phyloP scores from a whole-genome alignment of 2,797 vertebrate genomes.

The Alosa sapidissima region DNA sequence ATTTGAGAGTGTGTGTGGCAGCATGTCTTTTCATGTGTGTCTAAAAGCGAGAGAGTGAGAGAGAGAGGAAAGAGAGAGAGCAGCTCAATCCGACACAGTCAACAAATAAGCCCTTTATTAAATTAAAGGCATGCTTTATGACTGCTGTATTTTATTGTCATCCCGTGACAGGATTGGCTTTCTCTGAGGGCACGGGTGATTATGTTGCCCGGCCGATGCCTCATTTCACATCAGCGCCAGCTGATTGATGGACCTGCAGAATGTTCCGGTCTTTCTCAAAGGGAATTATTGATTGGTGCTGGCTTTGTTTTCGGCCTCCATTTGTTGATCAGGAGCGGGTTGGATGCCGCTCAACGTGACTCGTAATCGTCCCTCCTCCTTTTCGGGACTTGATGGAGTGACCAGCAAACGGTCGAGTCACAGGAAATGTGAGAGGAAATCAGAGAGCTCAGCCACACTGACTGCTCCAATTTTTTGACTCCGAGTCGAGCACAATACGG shows the following conservation, averaged over 20 bases:
- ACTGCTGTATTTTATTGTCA: slow-evolving; percentile 49
- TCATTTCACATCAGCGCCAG: slow-evolving; percentile 32
- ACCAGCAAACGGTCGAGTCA: slow-evolving; percentile 51
- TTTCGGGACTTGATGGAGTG: slow-evolving; percentile 59
- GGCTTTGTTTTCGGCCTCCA: slow-evolving; percentile 71
- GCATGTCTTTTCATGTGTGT: slow-evolving; percentile 50
- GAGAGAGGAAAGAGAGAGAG: slow-evolving; percentile 54
- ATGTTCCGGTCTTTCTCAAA: slow-evolving; percentile 71
- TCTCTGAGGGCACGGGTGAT: slow-evolving; percentile 39
- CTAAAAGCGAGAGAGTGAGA: slow-evolving; percentile 64
- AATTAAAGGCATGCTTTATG: slow-evolving; percentile 53
- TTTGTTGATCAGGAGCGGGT: slow-evolving; percentile 71
- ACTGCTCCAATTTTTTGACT: neutral
- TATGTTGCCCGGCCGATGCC: slow-evolving; percentile 45
- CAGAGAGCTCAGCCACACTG: neutral
- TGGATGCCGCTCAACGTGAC: slow-evolving; percentile 63
- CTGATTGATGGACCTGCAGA: slow-evolving; percentile 75
- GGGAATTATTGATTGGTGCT: slow-evolving; percentile 75
- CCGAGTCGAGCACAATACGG: neutral
- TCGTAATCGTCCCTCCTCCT: slow-evolving; percentile 59
- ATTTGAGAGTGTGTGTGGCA: slow-evolving; percentile 26
- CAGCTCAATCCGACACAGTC: slow-evolving; percentile 36
- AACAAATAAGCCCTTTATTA: slow-evolving; percentile 33
- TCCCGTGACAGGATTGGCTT: slow-evolving; percentile 43
- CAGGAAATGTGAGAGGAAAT: slow-evolving; percentile 32